Base-by-base conservation (phyloP, 2,113 vertebrate species). In the Atlantisia rogersi region DNA sequence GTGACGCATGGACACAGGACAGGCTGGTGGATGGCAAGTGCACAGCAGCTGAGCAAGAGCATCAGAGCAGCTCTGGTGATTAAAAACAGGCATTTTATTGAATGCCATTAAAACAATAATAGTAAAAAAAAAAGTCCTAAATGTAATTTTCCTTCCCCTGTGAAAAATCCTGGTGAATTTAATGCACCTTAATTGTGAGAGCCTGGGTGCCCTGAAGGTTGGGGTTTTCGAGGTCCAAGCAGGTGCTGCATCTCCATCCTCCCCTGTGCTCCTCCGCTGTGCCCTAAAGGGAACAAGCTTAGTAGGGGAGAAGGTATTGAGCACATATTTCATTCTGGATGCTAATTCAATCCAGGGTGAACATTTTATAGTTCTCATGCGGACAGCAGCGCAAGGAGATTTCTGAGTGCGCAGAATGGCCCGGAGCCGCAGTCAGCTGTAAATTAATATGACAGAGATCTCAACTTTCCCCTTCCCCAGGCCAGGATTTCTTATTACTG, bases 321-420 rank as follows among this genome's bases (percentile, higher is more conserved):
- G 79, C 75, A 12, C 88, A 15, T 77, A 82, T 86, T 92, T 86
- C 91, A 86, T 39, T 12, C 37, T 15, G 80, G n/a, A 74, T 37
- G 48, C 73, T 97, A 95, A 96, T 97, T 96, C 90, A 92, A 74
- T 37, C 91, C 96, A 95, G 96, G 87, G 85, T 13, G 25, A 64
- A 4, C 28, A 0, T 42, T 85, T 68, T 63, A 59, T n/a, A 26
- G 83, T 64, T 82, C 69, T 82, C 88, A 56, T 58, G 55, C 31
- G 8, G 46, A 46, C 32, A 40, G 63, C 71, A 75, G 55, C 32
- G 7, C 40, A 6, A 15, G 82, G 80, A 75, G 76, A 24, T 62
- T 65, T 80, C 68, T 3, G 50, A 60, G 84, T 5, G 40, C 12
- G 52, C 46, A 12, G 93, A 82, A 58, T 22, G 39, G 88, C 82